Conservation (phyloP, 35 echinoderm and acorn worm genomes). For the Ophioderma brevispina region DNA sequence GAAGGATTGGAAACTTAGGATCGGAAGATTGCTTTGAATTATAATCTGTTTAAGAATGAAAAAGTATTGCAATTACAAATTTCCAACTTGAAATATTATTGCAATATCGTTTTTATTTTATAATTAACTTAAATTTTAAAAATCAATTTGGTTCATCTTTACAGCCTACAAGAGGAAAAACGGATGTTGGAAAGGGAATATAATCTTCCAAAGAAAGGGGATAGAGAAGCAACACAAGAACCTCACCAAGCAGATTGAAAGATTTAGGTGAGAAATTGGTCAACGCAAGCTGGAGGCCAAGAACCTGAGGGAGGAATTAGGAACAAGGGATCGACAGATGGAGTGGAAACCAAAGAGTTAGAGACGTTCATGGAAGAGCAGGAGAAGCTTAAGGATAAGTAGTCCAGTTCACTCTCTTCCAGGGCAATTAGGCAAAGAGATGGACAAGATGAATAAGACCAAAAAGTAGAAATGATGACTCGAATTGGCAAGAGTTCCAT, state of each 20-base stretch:
- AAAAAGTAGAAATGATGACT: constrained; percentile 89
- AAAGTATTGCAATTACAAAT: too few relatives aligned
- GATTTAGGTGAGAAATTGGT: constrained; percentile 85
- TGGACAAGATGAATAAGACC: constrained; percentile 98
- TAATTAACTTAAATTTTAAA: too few relatives aligned
- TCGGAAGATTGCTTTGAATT: too few relatives aligned
- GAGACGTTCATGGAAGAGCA: constrained; percentile 78
- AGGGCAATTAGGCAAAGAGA: constrained; percentile 91
- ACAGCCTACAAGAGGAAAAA: constrained; percentile 91
- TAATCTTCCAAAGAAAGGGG: constrained; percentile 92
- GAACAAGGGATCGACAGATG: constrained; percentile 76
- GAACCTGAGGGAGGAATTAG: constrained; percentile 89
- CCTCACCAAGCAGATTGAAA: constrained; percentile 87
- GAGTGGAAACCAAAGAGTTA: constrained; percentile 85
- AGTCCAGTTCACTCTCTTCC: constrained; percentile 90
- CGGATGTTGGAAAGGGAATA: constrained; percentile 96
- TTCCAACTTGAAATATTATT: too few relatives aligned
- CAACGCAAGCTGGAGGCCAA: constrained; percentile 91
- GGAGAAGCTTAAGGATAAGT: constrained; percentile 93
- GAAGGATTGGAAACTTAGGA: too few relatives aligned
- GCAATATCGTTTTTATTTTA: too few relatives aligned
- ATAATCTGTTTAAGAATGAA: too few relatives aligned
- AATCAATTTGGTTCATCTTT: too few relatives aligned
- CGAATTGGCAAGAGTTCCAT: too few relatives aligned
- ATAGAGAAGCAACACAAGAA: constrained; percentile 98